Evolutionary conservation across 2,888 invertebrate species (phyloP).

Genomic region (Cistogaster globosa): DNA sequence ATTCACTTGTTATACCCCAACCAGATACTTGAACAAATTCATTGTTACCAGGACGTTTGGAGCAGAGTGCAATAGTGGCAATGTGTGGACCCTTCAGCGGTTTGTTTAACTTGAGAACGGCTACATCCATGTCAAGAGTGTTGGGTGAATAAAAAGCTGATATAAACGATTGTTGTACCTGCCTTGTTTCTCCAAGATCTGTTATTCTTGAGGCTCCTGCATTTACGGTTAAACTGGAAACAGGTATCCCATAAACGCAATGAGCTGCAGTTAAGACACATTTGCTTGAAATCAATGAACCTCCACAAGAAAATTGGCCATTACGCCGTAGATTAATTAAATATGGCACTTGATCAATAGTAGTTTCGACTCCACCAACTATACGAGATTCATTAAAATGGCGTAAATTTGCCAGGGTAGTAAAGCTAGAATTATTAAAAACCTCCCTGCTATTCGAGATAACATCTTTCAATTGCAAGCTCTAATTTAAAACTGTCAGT

Average conservation of each 20-base stretch:
- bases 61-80: slow-evolving; percentile 74
- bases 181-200: slow-evolving; percentile 70
- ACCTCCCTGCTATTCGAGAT: neutral
- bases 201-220: slow-evolving; percentile 76
- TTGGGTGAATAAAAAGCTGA: slow-evolving; percentile 67
- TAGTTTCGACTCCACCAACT: slow-evolving; percentile 75
- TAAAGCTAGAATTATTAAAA: slow-evolving; percentile 11
- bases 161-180: slow-evolving; percentile 69
- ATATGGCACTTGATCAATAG: slow-evolving; percentile 77
- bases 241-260: slow-evolving; percentile 75
- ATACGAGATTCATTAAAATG: slow-evolving; percentile 56
- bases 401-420: neutral
- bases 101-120: slow-evolving; percentile 74
- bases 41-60: slow-evolving; percentile 68
- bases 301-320: slow-evolving; percentile 79
- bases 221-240: slow-evolving; percentile 74
- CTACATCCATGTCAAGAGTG: slow-evolving; percentile 79
- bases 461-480: slow-evolving; percentile 29
- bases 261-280: slow-evolving; percentile 80
- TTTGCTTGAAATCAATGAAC: slow-evolving; percentile 76
- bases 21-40: slow-evolving; percentile 77
- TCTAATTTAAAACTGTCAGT: slow-evolving; percentile 27
- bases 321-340: slow-evolving; percentile 76
- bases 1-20: slow-evolving; percentile 78
- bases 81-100: slow-evolving; percentile 71